A percentile compares a stretch with the other conserved stretches of the same genome.
These are phyloP conservation scores for Actias luna DNA, from an alignment of 2,888 invertebrate species.

Conservation along the genomic window DNA sequence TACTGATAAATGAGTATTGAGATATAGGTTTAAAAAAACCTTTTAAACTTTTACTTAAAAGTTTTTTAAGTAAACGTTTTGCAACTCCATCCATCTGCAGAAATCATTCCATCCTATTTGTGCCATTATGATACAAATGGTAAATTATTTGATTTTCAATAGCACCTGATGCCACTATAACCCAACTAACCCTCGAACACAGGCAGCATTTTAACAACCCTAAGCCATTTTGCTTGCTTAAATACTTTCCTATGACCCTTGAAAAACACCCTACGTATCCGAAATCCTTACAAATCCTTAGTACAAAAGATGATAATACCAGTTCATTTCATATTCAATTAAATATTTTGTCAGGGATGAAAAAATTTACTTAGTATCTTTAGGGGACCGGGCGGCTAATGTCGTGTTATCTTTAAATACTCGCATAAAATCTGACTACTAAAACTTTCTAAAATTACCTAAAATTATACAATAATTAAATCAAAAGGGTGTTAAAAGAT, in stretches of 20 bases:
- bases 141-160: conserved; percentile 39
- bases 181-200: conserved; percentile 33
- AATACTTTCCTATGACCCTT: conserved; percentile 72
- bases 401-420: conserved; percentile 18
- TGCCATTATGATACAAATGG: conserved; percentile 2
- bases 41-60: no score
- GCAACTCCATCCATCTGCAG: no score
- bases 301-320: conserved; percentile 79
- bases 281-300: conserved; percentile 68
- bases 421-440: neutral
- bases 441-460: no score
- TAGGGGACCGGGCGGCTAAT: conserved; percentile 47
- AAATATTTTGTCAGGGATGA: conserved; percentile 81
- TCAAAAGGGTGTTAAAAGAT: no score
- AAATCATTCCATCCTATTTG: neutral
- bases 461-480: no score
- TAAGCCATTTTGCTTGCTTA: conserved; percentile 61
- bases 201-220: conserved; percentile 40
- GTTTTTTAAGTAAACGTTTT: no score
- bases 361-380: conserved; percentile 81
- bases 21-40: no score
- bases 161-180: conserved; percentile 55
- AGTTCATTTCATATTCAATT: conserved; percentile 87
- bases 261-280: conserved; percentile 56
- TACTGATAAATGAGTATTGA: no score